phyloP scores from a whole-genome alignment of 1,140 invertebrate genomes.

The Cryptotermes secundus region DNA sequence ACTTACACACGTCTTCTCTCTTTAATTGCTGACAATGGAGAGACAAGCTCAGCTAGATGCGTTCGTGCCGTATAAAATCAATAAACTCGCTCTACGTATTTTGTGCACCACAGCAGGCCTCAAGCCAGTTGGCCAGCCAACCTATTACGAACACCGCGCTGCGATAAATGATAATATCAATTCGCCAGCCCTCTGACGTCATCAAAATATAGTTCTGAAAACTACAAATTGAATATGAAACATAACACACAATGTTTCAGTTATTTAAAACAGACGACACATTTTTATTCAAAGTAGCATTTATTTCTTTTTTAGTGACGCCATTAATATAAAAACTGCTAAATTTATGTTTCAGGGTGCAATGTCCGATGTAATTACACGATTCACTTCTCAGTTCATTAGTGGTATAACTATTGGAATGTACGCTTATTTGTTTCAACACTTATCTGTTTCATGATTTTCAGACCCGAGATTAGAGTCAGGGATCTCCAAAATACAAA shows the following conservation, averaged over 20 bases:
- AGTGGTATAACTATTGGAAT: too few relatives aligned
- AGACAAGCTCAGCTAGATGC: neutral
- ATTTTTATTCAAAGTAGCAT: neutral
- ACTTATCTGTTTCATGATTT: too few relatives aligned
- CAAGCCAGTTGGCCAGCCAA: neutral
- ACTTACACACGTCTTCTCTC: conserved; percentile 2
- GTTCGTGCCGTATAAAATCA: neutral
- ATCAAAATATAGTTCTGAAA: neutral
- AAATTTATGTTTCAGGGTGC: neutral
- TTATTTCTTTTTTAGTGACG: neutral
- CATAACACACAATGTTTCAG: neutral
- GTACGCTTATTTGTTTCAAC: too few relatives aligned
- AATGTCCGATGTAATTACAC: neutral
- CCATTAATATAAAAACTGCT: neutral
- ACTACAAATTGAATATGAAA: neutral
- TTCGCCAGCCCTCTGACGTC: neutral
- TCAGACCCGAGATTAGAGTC: too few relatives aligned
- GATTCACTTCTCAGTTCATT: too few relatives aligned
- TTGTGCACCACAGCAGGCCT: neutral
- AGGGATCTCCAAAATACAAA: too few relatives aligned
- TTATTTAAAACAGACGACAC: neutral
- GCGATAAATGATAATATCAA: neutral
- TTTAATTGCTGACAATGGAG: conserved; percentile 23
- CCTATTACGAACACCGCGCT: neutral
- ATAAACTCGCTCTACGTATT: neutral